Base-by-base conservation (phyloP, 2,888 invertebrate genomes). In the Ennomos quercinarius region DNA sequence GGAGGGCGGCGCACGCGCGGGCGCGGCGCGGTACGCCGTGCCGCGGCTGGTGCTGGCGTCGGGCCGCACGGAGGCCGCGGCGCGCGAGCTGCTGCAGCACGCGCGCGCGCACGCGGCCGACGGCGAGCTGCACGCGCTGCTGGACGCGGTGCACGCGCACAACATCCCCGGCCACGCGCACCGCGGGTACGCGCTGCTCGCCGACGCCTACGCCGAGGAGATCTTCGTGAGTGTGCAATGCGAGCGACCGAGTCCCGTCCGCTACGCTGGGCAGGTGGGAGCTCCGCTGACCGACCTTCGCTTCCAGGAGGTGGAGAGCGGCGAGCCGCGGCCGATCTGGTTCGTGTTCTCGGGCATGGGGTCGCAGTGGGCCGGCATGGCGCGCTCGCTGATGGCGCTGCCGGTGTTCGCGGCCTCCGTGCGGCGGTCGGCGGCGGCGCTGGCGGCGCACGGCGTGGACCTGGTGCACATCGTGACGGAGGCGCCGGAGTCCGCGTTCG, bases 291-390 rank as follows among this genome's bases (percentile, higher is more conserved):
- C 27, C 6, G 27, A 9, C n/a, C n/a, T 41, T 10, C 50, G 34
- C 10, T 0, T 11, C 45, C 79, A 85, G 87, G 86, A 87, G 66
- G 27, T 77, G 74, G 83, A 84, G 65, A 77, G 81, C 55, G 82
- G 87, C 9, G 91, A 93, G 42, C 94, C 94, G 64, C 94, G 97
- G 10, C 98, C 99, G 0, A 90, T 99, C 55, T 99, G 99, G 98
- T 99, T 95, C 87, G 95, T 99, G 65, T 99, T 98, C 91, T 96
- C 98, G 45, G 99, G 99, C 61, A 99, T 99, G 99, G 99, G 99
- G 10, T 96, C 97, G 42, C 99, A 99, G 90, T 99, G 99, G 99
- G 94, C 97, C 47, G 98, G 98, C 74, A 99, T 99, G 99, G 99
- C 96, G 10, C 95, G 95, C 78, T 94, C 96, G 60, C 93, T 99